Evolutionary conservation across 30 jellyfish, hydroid and myxozoan genomes (phyloP), one percentile per base, ranked within the genome.

Genomic region (Aurelia sp.): DNA sequence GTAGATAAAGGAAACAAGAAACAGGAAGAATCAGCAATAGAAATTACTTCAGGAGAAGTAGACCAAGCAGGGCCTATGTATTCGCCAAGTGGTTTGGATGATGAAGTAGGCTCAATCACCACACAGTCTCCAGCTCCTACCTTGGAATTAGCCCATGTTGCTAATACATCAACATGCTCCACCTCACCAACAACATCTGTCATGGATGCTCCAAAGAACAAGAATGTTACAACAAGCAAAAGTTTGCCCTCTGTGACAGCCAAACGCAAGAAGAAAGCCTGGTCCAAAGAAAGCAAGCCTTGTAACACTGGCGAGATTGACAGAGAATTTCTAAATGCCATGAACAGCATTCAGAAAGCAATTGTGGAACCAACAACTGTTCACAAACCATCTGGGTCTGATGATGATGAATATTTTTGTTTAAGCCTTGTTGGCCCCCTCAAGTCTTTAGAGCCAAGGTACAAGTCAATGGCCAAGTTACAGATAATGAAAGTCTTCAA

Each of bases 401-500:
- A 47, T 41, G 68, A 51, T 18, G 70, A 73, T 47, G 70, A 69
- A 73, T 72, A 73, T 41, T 47, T 47, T 41, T 51, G 62, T 41
- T 41, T 22, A 73, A 73, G 84, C 13, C 84, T 73, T 22, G 70
- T 73, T 11, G 84, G 70, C 20, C 84, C 69, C 50, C 47, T 73
- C 20, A 41, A 55, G 41, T 47, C 84, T 37, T 73, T 73, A 47
- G 84, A 73, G 51, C 84, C 84, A 41, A 73, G 70, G 70, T 73
- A 37, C 41, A 73, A 73, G 21, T 41, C 84, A 41, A 47, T 73
- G 84, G 84, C 84, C 30, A 73, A 73, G 70, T 23, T 73, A 3
- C 68, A 73, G 37, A 73, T 73, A 12, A 73, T 73, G 84, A 73
- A 73, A 16, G 84, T 73, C 41, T 73, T 41, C 44, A 35, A 35